Evolutionary conservation across 2,888 invertebrate species (phyloP).

Genomic region (Mythimna loreyi): DNA sequence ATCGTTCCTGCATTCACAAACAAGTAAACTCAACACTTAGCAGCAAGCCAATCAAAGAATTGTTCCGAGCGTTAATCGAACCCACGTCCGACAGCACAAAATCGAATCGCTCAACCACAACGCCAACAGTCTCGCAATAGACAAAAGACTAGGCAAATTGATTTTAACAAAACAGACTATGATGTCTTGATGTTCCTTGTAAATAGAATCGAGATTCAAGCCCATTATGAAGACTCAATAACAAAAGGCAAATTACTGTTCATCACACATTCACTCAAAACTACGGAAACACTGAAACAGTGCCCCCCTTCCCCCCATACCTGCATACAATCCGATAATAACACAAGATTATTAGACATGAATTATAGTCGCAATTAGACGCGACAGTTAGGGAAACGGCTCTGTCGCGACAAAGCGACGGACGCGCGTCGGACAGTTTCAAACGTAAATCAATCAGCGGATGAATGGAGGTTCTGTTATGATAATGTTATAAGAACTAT

Average conservation of each 20-base stretch:
- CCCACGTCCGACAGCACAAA: too few species aligned
- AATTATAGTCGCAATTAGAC: conserved; percentile 88
- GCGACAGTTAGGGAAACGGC: conserved; percentile 83
- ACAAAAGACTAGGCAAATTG: too few species aligned
- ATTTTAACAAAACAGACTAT: too few species aligned
- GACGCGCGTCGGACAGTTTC: conserved; percentile 68
- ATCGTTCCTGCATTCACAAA: too few species aligned
- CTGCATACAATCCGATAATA: conserved; percentile 81
- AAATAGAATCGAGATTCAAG: too few species aligned
- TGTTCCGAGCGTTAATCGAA: too few species aligned
- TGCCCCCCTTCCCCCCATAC: conserved; percentile 50
- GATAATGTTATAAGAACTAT: conserved; percentile 41
- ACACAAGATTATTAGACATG: conserved; percentile 89
- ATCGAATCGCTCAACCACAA: too few species aligned
- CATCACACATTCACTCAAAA: conserved; percentile 41
- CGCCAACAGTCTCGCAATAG: too few species aligned
- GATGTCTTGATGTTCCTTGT: background rate
- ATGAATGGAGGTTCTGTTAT: conserved; percentile 57
- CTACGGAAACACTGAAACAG: conserved; percentile 67
- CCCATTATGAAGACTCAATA: background rate
- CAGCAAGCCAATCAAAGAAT: too few species aligned
- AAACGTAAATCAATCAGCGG: conserved; percentile 76
- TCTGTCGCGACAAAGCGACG: conserved; percentile 66
- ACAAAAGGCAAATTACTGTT: background rate
- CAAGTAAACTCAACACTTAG: too few species aligned